Percentiles rank a stretch among this genome's conserved stretches.
These are phyloP conservation scores for Thunnus thynnus DNA, from an alignment of 2,113 vertebrate genomes.

Conservation along the genomic window DNA sequence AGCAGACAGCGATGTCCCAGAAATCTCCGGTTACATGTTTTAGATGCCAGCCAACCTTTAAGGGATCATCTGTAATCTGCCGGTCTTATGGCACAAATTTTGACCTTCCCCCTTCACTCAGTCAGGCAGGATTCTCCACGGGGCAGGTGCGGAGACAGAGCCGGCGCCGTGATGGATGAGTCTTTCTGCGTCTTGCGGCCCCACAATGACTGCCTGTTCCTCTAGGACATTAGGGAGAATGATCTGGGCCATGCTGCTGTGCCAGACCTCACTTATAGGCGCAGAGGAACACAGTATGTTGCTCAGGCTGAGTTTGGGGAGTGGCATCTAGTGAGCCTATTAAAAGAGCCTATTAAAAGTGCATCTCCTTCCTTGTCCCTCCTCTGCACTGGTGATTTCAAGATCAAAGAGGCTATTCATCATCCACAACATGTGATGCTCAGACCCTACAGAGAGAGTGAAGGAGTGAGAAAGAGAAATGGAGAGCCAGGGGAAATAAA, in stretches of 20 bases:
- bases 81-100: slow-evolving; percentile 54
- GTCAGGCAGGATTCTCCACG: slow-evolving; percentile 43
- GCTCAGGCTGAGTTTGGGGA: slow-evolving; percentile 52
- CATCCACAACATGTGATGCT: slow-evolving; percentile 63
- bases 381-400: slow-evolving; percentile 44
- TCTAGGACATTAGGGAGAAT: slow-evolving; percentile 71
- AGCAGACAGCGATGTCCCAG: slow-evolving; percentile 47
- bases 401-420: slow-evolving; percentile 75
- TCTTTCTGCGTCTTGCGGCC: slow-evolving; percentile 53
- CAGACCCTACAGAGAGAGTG: slow-evolving; percentile 39
- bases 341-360: slow-evolving; percentile 70
- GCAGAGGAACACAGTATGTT: slow-evolving; percentile 39
- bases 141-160: slow-evolving; percentile 60
- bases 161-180: slow-evolving; percentile 69
- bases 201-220: slow-evolving; percentile 54
- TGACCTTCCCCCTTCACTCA: slow-evolving; percentile 59
- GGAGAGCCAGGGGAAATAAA: slow-evolving; percentile 8
- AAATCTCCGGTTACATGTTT: slow-evolving; percentile 72
- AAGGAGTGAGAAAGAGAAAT: not conserved
- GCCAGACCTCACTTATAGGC: slow-evolving; percentile 68
- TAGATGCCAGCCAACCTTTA: slow-evolving; percentile 67
- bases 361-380: slow-evolving; percentile 52
- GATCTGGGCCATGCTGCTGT: slow-evolving; percentile 57
- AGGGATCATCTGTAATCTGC: slow-evolving; percentile 69
- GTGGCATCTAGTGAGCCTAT: slow-evolving; percentile 52